phyloP scores from a whole-genome alignment of 92 coral and sea anemone species.

The Palythoa heliodiscus region DNA sequence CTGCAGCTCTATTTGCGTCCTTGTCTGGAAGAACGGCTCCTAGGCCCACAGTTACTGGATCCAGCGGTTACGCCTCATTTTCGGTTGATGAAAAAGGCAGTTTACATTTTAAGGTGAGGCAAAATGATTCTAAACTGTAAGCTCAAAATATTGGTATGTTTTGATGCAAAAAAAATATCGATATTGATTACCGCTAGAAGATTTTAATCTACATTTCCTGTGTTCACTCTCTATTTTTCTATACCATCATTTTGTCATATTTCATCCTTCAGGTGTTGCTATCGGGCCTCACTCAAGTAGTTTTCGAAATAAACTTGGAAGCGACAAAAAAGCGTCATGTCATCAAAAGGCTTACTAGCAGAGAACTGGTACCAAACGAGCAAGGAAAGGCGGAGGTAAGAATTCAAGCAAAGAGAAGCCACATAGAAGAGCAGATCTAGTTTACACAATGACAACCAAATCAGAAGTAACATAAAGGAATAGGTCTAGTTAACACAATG shows the following conservation, averaged over 20 bases:
- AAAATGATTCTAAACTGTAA: not conserved
- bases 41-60: constrained; percentile 83
- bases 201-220: too few species aligned
- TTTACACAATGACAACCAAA: too few species aligned
- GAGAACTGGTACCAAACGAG: constrained; percentile 51
- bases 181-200: too few species aligned
- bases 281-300: constrained; percentile 67
- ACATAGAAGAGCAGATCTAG: not conserved
- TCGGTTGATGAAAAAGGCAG: constrained; percentile 60
- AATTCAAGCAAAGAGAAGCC: not conserved
- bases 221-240: too few species aligned
- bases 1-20: constrained; percentile 66
- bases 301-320: constrained; percentile 70
- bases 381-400: constrained; percentile 70
- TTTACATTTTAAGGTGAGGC: constrained; percentile 66
- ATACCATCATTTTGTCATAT: too few species aligned
- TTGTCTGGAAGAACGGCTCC: constrained; percentile 80
- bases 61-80: constrained; percentile 82
- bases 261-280: constrained; percentile 49
- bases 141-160: too few species aligned
- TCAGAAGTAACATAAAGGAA: too few species aligned
- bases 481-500: too few species aligned
- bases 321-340: constrained; percentile 61
- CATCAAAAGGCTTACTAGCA: constrained; percentile 58
- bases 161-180: too few species aligned